Percentiles rank a stretch among this genome's conserved stretches.
Conservation (phyloP, 2,888 invertebrate species). For the Anaspis maculata region DNA sequence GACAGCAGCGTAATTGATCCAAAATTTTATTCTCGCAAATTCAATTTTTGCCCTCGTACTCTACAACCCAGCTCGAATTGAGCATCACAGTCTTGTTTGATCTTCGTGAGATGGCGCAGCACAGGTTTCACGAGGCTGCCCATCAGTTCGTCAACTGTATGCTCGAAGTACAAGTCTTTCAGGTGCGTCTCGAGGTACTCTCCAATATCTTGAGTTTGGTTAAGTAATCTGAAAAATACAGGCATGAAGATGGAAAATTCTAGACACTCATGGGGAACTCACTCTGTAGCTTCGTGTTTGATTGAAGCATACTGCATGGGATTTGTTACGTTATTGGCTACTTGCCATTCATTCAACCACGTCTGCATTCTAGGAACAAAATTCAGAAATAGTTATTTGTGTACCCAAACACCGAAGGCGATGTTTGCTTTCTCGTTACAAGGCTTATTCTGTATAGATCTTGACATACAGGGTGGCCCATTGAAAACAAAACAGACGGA, state of each 20-base stretch:
- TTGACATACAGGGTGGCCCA: no score
- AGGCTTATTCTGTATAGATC: background rate
- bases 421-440: background rate
- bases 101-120: conserved; percentile 43
- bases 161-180: conserved; percentile 47
- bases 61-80: conserved; percentile 45
- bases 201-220: conserved; percentile 48
- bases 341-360: conserved; percentile 66
- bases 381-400: conserved; percentile 1
- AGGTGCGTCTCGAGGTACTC: conserved; percentile 47
- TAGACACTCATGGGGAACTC: no score
- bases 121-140: conserved; percentile 50
- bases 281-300: conserved; percentile 50
- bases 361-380: conserved; percentile 49
- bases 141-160: conserved; percentile 54
- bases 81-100: conserved; percentile 47
- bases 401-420: background rate
- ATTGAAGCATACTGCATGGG: conserved; percentile 57
- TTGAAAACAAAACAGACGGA: no score
- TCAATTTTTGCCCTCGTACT: conserved; percentile 34
- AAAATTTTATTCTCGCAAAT: no score
- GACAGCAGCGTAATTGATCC: no score
- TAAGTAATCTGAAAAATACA: conserved; percentile 40
- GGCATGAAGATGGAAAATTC: no score
- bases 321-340: conserved; percentile 55